A percentile compares a stretch with the other conserved stretches of the same genome.
These are phyloP conservation scores for Laodelphax striatellus DNA, from an alignment of 1,140 invertebrate species.

Conservation along the genomic window DNA sequence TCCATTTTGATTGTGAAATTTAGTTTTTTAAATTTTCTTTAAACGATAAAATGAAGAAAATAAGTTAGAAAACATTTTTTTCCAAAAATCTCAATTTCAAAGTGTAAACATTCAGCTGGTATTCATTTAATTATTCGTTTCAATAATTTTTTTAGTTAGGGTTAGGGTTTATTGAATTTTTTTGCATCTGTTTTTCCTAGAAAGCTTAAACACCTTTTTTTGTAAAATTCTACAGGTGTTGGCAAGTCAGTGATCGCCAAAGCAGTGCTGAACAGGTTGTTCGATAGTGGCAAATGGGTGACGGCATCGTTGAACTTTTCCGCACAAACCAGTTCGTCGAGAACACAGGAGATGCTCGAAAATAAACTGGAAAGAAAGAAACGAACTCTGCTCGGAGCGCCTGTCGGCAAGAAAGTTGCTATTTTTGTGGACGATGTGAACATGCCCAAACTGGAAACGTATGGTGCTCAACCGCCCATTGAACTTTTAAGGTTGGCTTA, in stretches of 20 bases:
- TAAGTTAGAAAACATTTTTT: too few relatives aligned
- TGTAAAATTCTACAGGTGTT: constrained; percentile 45
- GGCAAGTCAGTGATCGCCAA: constrained; percentile 77
- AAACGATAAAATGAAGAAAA: too few relatives aligned
- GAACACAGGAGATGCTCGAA: constrained; percentile 71
- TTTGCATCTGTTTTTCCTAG: too few relatives aligned
- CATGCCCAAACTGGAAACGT: constrained; percentile 74
- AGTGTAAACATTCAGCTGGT: too few relatives aligned
- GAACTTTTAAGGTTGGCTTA: constrained; percentile 58
- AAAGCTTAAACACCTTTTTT: too few relatives aligned
- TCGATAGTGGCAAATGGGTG: constrained; percentile 46
- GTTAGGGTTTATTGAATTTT: too few relatives aligned
- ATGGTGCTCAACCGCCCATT: constrained; percentile 81
- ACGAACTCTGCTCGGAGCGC: constrained; percentile 69
- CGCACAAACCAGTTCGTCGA: constrained; percentile 70
- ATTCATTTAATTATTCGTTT: too few relatives aligned
- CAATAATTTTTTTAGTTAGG: too few relatives aligned
- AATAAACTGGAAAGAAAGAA: constrained; percentile 70
- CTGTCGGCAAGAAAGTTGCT: constrained; percentile 68
- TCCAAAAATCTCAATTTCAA: too few relatives aligned
- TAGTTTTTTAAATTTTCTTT: too few relatives aligned
- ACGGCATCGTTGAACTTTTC: constrained; percentile 76
- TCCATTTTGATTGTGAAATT: too few relatives aligned
- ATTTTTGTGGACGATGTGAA: constrained; percentile 90
- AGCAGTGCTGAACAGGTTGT: constrained; percentile 52